Evolutionary conservation across 2,113 vertebrate species (phyloP), one percentile per base, ranked within the genome.

Genomic region (Pelecanoides urinatrix): DNA sequence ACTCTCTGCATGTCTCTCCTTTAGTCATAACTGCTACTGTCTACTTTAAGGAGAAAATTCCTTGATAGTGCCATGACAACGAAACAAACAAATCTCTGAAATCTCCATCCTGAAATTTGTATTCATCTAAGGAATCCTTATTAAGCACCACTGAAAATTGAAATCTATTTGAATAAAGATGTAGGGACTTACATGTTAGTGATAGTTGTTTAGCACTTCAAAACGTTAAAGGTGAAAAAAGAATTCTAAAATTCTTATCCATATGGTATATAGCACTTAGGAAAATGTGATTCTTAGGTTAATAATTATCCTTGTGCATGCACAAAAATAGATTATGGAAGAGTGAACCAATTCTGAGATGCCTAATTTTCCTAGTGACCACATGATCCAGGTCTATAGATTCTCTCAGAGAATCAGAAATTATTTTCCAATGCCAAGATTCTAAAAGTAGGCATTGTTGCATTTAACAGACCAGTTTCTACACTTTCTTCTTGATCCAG

Each of bases 1-100:
- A 66, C 3, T 15, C 6, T 62, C 13, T 4, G 1, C 3, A 11
- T 9, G 27, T 10, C 0, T 65, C 16, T 75, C 27, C 13, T 34
- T 68, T 18, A 73, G 15, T 16, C 3, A 2, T 40, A 53, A 42
- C 45, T 47, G 36, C 16, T 36, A 47, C 34, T 53, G 11, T 26
- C 10, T 19, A 1, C 12, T 50, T 40, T 19, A 71, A 55, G 17
- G 6, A 14, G 3, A 17, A 74, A 61, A 44, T 66, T 84, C 23
- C 29, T 71, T 22, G 13, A n/a, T 9, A 44, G 8, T 26, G 3
- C 9, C 7, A 22, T 8, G 4, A 11, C 21, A 45, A 44, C 65
- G 34, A 52, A 59, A 58, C 1, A 55, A 49, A 9, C 7, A 58
- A 30, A 58, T 30, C 3, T 45, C 61, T 68, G 23, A 56, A 68